Conservation (phyloP, 2,888 invertebrate genomes). For the Synanthedon formicaeformis region DNA sequence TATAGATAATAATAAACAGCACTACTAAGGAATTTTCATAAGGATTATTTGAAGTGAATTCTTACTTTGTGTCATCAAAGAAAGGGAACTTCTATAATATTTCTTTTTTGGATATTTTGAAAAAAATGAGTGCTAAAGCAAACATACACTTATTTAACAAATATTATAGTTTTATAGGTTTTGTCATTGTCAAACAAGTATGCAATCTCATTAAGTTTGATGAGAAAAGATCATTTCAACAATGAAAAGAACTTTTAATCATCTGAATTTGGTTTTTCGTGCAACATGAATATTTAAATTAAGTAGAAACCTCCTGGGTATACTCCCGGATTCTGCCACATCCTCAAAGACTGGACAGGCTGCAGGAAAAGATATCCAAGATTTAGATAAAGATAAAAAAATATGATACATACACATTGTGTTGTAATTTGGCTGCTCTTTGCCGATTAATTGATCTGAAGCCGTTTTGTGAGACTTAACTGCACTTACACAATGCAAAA, state of each 20-base stretch:
- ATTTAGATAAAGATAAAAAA: slow-evolving; percentile 16
- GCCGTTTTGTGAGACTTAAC: slow-evolving; percentile 43
- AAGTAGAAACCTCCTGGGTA: slow-evolving; percentile 57
- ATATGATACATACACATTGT: slow-evolving; percentile 63
- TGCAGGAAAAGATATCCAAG: slow-evolving; percentile 14
- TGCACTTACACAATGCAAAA: slow-evolving; percentile 25
- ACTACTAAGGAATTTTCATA: too few relatives aligned
- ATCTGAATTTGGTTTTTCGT: slow-evolving; percentile 2
- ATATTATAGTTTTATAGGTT: not conserved
- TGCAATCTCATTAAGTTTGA: slow-evolving; percentile 7
- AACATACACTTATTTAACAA: too few relatives aligned
- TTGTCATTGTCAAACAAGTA: slow-evolving; percentile 7
- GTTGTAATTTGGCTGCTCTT: slow-evolving; percentile 57
- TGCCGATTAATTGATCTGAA: slow-evolving; percentile 44
- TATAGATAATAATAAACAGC: too few relatives aligned
- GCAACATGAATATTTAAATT: slow-evolving; percentile 10
- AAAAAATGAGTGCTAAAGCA: too few relatives aligned
- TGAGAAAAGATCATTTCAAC: not conserved
- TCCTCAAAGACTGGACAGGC: slow-evolving; percentile 13
- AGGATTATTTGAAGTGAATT: too few relatives aligned
- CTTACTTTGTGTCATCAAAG: too few relatives aligned
- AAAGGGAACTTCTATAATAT: too few relatives aligned
- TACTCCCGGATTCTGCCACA: slow-evolving; percentile 63
- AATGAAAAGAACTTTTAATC: slow-evolving; percentile 1
- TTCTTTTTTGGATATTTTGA: too few relatives aligned